These are phyloP conservation scores for Elysia crispata DNA, from an alignment of 2,888 invertebrate species.

Conservation along the genomic window DNA sequence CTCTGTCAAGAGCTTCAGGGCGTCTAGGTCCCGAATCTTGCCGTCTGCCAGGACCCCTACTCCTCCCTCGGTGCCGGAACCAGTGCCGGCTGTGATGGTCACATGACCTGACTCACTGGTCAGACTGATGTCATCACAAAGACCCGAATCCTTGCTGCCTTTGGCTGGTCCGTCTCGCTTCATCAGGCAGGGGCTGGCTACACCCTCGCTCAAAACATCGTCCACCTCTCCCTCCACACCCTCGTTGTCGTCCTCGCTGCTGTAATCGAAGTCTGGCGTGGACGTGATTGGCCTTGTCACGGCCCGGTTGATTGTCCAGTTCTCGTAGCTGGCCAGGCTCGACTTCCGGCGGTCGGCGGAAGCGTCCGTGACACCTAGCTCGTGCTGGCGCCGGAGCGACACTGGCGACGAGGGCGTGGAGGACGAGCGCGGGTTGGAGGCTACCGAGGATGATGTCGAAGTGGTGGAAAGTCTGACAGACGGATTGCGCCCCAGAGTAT, in stretches of 20 bases:
- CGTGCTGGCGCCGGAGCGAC: too few relatives aligned
- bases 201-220: slow-evolving; percentile 1
- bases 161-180: slow-evolving; percentile 26
- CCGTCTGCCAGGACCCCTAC: neutral
- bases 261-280: slow-evolving; percentile 6
- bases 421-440: too few relatives aligned
- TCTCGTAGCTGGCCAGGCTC: slow-evolving; percentile 39
- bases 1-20: neutral
- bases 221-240: neutral
- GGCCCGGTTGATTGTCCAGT: slow-evolving; percentile 50
- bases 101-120: neutral
- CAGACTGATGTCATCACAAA: slow-evolving; percentile 37
- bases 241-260: slow-evolving; percentile 35
- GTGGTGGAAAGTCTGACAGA: too few relatives aligned
- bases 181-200: slow-evolving; percentile 10
- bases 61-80: neutral
- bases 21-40: neutral
- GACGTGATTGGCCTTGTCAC: slow-evolving; percentile 21
- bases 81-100: neutral
- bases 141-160: slow-evolving; percentile 50
- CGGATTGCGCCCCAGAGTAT: too few relatives aligned
- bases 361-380: neutral
- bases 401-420: too few relatives aligned
- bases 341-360: neutral
- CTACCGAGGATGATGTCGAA: too few relatives aligned